Conservation (phyloP, 53 echinoderm and acorn worm genomes). For the Temnopleurus reevesii region DNA sequence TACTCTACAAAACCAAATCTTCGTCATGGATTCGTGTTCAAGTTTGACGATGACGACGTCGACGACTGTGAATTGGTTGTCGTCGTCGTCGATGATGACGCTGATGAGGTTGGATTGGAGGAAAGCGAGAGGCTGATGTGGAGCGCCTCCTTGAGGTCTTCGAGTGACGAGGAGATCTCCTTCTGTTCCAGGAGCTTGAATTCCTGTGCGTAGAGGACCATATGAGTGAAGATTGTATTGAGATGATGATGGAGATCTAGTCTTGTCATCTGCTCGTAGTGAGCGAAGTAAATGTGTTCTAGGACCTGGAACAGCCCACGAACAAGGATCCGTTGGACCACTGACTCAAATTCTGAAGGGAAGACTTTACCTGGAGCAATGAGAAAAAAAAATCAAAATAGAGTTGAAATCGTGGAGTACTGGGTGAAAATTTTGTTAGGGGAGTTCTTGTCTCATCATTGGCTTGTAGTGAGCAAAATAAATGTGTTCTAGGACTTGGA, state of each 20-base stretch:
- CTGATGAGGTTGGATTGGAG: not conserved
- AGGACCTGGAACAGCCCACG: conserved; percentile 85
- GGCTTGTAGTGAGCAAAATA: conserved; percentile 91
- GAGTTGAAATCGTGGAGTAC: conserved; percentile 84
- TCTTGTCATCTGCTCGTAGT: conserved; percentile 77
- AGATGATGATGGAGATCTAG: conserved; percentile 87
- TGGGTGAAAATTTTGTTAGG: conserved; percentile 92
- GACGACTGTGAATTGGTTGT: conserved; percentile 30
- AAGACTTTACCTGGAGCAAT: conserved; percentile 84
- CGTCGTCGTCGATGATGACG: not conserved
- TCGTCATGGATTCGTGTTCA: conserved; percentile 58
- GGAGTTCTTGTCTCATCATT: conserved; percentile 73
- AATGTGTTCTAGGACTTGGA: conserved; percentile 93
- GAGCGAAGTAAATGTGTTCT: conserved; percentile 95
- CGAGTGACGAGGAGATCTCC: conserved; percentile 69
- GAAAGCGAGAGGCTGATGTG: conserved; percentile 63
- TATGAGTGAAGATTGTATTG: conserved; percentile 89
- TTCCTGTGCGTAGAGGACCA: conserved; percentile 85
- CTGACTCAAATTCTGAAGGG: conserved; percentile 83
- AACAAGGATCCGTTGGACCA: conserved; percentile 79
- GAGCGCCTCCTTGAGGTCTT: conserved; percentile 86
- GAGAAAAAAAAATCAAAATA: not conserved
- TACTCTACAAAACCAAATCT: not conserved
- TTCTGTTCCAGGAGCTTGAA: conserved; percentile 77
- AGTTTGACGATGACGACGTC: conserved; percentile 12